Base-by-base conservation (phyloP, 1,140 invertebrate species). In the Vollenhovia emeryi region DNA sequence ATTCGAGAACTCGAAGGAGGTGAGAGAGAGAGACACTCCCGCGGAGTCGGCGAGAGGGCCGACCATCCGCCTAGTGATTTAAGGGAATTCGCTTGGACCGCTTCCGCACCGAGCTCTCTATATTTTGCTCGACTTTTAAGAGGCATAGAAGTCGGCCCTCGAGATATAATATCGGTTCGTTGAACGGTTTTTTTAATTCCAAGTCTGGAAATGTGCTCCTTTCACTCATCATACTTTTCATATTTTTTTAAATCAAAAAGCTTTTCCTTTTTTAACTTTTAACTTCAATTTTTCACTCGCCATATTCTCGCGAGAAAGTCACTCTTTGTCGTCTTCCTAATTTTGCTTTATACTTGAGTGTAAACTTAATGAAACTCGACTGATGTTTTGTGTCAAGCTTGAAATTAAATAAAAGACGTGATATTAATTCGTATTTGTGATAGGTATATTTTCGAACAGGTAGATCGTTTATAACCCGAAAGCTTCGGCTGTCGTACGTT, bases 11-110 rank as follows among this genome's bases (percentile, higher is more conserved):
- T 45, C 55, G 59, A 50, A 57, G 82, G 66, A 60, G 82, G 57
- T 84, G 84, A 68, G 36, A 71, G 27, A 48, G 43, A 66, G 79
- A 66, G 55, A 59, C 13, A 69, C n/a, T 21, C 40, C 18, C 33
- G 40, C 27, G 52, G 36, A 86, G 62, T 62, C 9, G 82, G 86
- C 24, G 30, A 73, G 27, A 62, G 59, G 52, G 52, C 43, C 66
- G 55, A 86, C 71, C 75, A 78, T 87, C 82, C 79, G 89, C 55
- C 36, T 74, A 13, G 82, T 89, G 89, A 87, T 90, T 90, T 90
- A 89, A 18, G 71, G 69, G 82, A 74, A 87, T 45, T 52, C 69
- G 43, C 30, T 55, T 71, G 78, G 48, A 60, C 40, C 79, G 85
- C 52, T 69, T 57, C 78, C 66, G 66, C 48, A 57, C 33, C 27